These are phyloP conservation scores for Bombus turneri DNA, from an alignment of 1,140 invertebrate species.

Conservation along the genomic window DNA sequence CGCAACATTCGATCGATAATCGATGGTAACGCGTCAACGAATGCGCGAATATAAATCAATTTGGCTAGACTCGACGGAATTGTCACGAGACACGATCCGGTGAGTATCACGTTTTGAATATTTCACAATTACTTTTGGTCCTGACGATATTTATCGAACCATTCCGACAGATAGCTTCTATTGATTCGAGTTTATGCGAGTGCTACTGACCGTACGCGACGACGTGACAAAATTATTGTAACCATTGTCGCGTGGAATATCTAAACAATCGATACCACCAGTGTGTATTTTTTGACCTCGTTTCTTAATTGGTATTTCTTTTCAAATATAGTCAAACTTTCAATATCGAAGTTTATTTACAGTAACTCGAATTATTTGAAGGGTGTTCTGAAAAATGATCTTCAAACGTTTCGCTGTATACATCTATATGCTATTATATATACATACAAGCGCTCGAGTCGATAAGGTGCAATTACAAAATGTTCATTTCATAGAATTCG, in stretches of 20 bases:
- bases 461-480: not conserved
- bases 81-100: constrained; percentile 4
- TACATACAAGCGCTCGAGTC: not conserved
- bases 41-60: constrained; percentile 43
- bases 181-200: constrained; percentile 47
- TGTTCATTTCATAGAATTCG: constrained; percentile 11
- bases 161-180: constrained; percentile 39
- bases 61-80: constrained; percentile 15
- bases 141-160: constrained; percentile 39
- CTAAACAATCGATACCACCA: constrained; percentile 19
- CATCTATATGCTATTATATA: too few relatives aligned
- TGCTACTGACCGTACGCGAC: not conserved
- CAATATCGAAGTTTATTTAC: not conserved
- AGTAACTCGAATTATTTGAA: not conserved
- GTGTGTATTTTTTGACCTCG: not conserved
- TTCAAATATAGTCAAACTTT: not conserved
- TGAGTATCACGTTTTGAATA: not conserved
- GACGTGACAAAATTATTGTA: constrained; percentile 33
- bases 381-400: too few relatives aligned
- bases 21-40: constrained; percentile 6
- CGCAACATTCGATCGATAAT: not conserved
- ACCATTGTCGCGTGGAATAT: constrained; percentile 4
- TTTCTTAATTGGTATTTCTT: not conserved
- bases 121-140: constrained; percentile 19
- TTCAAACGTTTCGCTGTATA: too few relatives aligned